phyloP scores from a whole-genome alignment of 2,888 invertebrate genomes.

The Proisotoma minuta region DNA sequence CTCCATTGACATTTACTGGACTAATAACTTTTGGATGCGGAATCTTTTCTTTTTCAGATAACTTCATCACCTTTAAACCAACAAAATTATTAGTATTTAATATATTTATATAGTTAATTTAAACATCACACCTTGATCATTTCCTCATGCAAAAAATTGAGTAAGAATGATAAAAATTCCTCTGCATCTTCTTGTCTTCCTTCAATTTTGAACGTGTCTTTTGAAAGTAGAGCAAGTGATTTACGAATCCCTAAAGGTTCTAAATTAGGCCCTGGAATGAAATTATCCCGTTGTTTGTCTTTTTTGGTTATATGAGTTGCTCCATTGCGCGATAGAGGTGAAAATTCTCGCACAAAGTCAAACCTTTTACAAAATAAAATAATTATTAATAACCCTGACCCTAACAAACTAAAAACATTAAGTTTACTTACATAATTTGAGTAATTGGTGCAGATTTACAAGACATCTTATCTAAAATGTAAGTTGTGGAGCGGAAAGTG shows the following conservation, averaged over 20 bases:
- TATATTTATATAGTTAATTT: background rate
- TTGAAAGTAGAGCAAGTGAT: slow-evolving; percentile 48
- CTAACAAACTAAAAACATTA: too few relatives aligned
- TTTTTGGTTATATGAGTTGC: slow-evolving; percentile 37
- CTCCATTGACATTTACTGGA: slow-evolving; percentile 35
- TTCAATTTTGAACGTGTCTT: slow-evolving; percentile 64
- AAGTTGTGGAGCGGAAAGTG: slow-evolving; percentile 68
- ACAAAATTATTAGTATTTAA: background rate
- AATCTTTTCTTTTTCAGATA: slow-evolving; percentile 36
- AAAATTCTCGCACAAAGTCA: slow-evolving; percentile 73
- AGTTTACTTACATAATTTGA: slow-evolving; percentile 77
- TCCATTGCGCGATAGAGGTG: slow-evolving; percentile 56
- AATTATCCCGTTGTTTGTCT: slow-evolving; percentile 41
- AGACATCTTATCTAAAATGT: slow-evolving; percentile 38
- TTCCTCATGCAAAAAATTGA: slow-evolving; percentile 93
- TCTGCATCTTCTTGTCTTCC: slow-evolving; percentile 96
- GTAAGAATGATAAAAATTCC: slow-evolving; percentile 86
- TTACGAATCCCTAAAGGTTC: slow-evolving; percentile 63
- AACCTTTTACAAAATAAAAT: too few relatives aligned
- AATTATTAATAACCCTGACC: too few relatives aligned
- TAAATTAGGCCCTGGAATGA: slow-evolving; percentile 72
- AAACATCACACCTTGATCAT: slow-evolving; percentile 71
- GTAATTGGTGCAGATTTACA: slow-evolving; percentile 67
- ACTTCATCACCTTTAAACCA: slow-evolving; percentile 37
- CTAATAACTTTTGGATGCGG: background rate